These are phyloP conservation scores for Cyclophora punctaria DNA, from an alignment of 2,888 invertebrate genomes.

Conservation along the genomic window DNA sequence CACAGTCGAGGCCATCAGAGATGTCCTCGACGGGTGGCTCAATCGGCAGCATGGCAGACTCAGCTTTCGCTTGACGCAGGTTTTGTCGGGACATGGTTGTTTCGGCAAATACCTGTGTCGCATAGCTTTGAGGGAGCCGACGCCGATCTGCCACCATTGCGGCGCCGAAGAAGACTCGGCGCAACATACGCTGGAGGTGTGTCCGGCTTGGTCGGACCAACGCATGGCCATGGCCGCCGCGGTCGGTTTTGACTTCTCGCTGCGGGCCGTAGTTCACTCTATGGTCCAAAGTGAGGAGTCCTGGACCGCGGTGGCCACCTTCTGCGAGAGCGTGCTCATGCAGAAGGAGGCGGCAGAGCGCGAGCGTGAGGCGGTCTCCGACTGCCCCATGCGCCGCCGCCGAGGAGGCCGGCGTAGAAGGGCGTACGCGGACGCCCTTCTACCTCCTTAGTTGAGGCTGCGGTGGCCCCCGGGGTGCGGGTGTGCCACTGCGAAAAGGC, in stretches of 20 bases:
- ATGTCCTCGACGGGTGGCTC: background rate
- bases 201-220: constrained; percentile 1
- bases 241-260: constrained; percentile 1
- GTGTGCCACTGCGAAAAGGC: too few species aligned
- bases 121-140: constrained; percentile 1
- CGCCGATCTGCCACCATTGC: constrained; percentile 1
- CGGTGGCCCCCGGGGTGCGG: background rate
- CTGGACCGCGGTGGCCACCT: background rate
- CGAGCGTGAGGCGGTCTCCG: background rate
- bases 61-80: background rate
- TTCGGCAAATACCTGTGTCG: constrained; percentile 1
- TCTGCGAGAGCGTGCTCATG: constrained; percentile 1
- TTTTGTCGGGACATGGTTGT: background rate
- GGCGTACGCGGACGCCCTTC: background rate
- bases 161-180: background rate
- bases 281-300: background rate
- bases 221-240: background rate
- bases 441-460: background rate
- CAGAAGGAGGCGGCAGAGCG: constrained; percentile 2
- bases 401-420: background rate
- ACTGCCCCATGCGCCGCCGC: background rate
- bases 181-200: background rate
- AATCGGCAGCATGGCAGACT: background rate
- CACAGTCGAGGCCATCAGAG: background rate
- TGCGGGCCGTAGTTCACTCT: background rate